These are phyloP conservation scores for Phrynocephalus guinanensis DNA, from an alignment of 2,797 vertebrate species.

Conservation along the genomic window DNA sequence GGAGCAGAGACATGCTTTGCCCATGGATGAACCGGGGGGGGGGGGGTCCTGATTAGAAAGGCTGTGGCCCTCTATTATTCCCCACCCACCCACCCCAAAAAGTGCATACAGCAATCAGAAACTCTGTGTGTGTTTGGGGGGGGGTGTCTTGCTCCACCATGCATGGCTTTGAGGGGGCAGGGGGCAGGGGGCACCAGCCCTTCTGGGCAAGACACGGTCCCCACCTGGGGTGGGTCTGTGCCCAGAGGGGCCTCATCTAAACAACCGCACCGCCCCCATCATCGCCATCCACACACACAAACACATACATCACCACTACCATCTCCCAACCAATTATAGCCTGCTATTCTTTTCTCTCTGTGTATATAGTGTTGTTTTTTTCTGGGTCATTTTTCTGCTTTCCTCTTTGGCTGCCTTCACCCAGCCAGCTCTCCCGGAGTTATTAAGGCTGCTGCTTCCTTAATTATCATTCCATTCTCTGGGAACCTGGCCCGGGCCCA, in stretches of 20 bases:
- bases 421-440: background rate
- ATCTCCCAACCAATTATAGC: background rate
- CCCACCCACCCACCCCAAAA: background rate
- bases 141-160: too few relatives aligned
- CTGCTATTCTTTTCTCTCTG: background rate
- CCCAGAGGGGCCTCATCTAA: background rate
- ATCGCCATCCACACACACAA: background rate
- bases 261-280: background rate
- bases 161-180: background rate
- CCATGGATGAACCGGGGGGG: too few relatives aligned
- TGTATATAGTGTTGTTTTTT: background rate
- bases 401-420: background rate
- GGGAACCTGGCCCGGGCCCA: constrained; percentile 58
- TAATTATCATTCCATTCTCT: constrained; percentile 64
- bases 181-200: background rate
- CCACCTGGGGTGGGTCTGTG: background rate
- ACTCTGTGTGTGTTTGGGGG: too few relatives aligned
- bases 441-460: constrained; percentile 53
- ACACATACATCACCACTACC: background rate
- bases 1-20: background rate
- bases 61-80: too few relatives aligned
- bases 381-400: background rate
- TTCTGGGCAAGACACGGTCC: background rate
- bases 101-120: too few relatives aligned
- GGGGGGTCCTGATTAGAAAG: too few relatives aligned